Evolutionary conservation across 2,888 invertebrate species (phyloP), one percentile per base, ranked within the genome.

Genomic region (Ochropacha duplaris): DNA sequence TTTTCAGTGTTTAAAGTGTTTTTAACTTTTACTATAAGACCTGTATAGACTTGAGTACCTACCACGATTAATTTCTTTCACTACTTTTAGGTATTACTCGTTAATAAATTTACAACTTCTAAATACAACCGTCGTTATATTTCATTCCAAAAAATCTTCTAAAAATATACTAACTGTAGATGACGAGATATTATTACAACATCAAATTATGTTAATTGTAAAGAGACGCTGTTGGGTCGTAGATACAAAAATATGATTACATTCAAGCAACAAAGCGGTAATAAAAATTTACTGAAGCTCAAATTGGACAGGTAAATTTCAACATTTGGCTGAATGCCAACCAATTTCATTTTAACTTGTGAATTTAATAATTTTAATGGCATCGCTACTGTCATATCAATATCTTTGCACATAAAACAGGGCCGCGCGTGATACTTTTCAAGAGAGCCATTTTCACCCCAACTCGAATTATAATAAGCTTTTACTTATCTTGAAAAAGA

Each of bases 311-410:
- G 66, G 66, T 69, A 72, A 66, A 65, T 71, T 69, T 60, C 59
- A 64, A 69, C 69, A 68, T 62, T 65, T 74, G 71, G 74, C 71
- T 50, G 52, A 60, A 57, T 55, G 66, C 71, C 72, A 74, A 64
- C 58, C 66, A 64, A 62, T 65, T 64, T 64, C 62, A 63, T 65
- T 68, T 66, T 64, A 66, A 65, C 65, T 62, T 60, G 59, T 60
- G 58, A 66, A 66, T 71, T 68, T 65, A 68, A 71, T 70, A 68
- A 70, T 65, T 68, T 68, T 66, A 66, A 66, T 65, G 55, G 57
- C 49, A 57, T 58, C 26, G 34, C 51, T 55, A 24, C 28, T 54
- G 49, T 54, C 19, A n/a, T 36, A 19, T 52, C 19, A 52, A 31
- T 52, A 12, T 52, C 31, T 52, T 44, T 44, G 44, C 44, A 44